Evolutionary conservation across 2,888 invertebrate genomes (phyloP).

Genomic region (Xiphydria camelus): DNA sequence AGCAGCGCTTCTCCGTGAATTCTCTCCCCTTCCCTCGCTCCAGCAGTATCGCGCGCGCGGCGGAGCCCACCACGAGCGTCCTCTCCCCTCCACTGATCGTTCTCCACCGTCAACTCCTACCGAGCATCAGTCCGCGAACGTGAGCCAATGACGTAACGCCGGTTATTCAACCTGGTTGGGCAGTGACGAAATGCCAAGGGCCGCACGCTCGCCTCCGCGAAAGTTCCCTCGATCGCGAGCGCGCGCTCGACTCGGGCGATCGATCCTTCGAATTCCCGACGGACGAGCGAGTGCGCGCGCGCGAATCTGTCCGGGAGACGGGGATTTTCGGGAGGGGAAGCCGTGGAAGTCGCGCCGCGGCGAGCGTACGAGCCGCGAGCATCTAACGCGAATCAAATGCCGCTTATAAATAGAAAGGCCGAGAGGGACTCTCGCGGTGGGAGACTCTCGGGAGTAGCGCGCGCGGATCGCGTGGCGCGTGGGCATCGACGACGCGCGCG

Average conservation of each 20-base stretch:
- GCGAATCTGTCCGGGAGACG: neutral
- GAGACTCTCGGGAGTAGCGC: neutral
- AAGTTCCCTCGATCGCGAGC: too few species aligned
- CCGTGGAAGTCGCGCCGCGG: too few species aligned
- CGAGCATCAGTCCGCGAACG: conserved; percentile 22
- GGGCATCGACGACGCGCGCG: neutral
- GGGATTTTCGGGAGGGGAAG: neutral
- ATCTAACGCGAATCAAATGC: conserved; percentile 45
- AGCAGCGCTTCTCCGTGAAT: conserved; percentile 1
- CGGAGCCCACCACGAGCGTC: neutral
- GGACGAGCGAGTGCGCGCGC: neutral
- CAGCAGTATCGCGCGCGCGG: conserved; percentile 19
- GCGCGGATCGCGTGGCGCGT: neutral
- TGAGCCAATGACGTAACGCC: conserved; percentile 55
- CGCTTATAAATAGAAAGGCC: conserved; percentile 24
- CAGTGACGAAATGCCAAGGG: conserved; percentile 55
- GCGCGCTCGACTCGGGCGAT: too few species aligned
- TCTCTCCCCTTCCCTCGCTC: conserved; percentile 14
- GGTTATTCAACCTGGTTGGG: conserved; percentile 57
- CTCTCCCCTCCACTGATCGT: conserved; percentile 16
- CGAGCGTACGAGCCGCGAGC: neutral
- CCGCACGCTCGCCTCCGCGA: conserved; percentile 18
- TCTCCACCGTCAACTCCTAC: neutral
- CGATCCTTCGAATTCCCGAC: too few species aligned
- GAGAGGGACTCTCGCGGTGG: conserved; percentile 3